Conservation (phyloP, 2,888 invertebrate genomes). For the Branchinecta sandiegonensis region DNA sequence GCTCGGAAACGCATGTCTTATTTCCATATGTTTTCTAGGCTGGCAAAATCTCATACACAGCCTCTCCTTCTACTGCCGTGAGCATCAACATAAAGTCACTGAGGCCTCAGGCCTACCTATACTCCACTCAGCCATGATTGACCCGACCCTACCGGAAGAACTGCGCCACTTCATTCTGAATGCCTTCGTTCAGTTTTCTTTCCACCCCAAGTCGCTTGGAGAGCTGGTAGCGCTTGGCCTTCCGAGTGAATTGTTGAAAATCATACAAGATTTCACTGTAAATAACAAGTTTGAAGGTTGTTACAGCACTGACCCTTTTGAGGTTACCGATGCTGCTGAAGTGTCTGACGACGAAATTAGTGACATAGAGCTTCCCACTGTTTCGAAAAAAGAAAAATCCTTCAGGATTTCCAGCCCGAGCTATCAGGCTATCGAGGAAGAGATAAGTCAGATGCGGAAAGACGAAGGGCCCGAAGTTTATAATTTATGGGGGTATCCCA, state of each 20-base stretch:
- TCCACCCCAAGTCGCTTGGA: not conserved
- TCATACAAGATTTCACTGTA: not conserved
- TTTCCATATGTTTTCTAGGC: not conserved
- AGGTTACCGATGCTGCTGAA: not conserved
- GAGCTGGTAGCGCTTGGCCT: not conserved
- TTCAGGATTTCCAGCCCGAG: constrained; percentile 15
- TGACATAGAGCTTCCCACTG: not conserved
- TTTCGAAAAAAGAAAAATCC: not conserved
- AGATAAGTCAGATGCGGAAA: not conserved
- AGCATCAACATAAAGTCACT: not conserved
- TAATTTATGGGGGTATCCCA: not conserved
- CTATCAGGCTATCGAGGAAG: constrained; percentile 11
- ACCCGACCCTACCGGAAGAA: not conserved
- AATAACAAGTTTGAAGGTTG: constrained; percentile 1
- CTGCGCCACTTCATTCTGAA: constrained; percentile 9
- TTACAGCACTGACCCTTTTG: not conserved
- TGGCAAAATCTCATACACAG: not conserved
- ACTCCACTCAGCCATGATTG: not conserved
- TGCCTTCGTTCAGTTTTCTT: not conserved
- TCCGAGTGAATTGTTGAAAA: not conserved
- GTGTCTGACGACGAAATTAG: not conserved
- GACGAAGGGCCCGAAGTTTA: not conserved
- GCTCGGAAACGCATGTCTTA: too few relatives aligned
- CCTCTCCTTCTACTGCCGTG: not conserved
- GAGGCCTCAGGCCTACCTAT: not conserved